These are phyloP conservation scores for Xenus cinereus DNA, from an alignment of 2,113 vertebrate species.

Conservation along the genomic window DNA sequence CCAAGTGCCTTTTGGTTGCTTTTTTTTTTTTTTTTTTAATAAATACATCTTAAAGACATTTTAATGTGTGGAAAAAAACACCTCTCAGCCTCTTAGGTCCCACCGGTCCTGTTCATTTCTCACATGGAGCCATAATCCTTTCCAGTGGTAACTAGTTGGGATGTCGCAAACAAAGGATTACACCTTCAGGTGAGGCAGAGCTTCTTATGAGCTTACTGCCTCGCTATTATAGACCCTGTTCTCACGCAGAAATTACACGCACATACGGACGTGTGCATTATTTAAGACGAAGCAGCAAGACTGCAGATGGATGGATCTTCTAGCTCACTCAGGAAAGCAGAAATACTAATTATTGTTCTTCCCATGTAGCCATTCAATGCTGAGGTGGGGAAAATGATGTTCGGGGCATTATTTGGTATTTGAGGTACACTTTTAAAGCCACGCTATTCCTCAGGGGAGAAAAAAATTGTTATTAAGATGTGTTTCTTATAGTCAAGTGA, in stretches of 20 bases:
- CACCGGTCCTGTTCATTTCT: not conserved
- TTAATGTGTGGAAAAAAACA: not conserved
- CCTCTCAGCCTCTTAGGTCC: not conserved
- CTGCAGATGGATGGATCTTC: not conserved
- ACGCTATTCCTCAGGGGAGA: not conserved
- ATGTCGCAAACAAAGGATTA: constrained; percentile 43
- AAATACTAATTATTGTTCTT: not conserved
- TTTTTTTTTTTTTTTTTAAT: not conserved
- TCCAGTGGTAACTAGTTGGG: not conserved
- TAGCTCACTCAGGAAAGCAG: not conserved
- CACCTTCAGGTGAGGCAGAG: constrained; percentile 25
- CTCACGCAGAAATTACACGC: not conserved
- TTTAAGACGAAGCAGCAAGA: not conserved
- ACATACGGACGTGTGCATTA: not conserved
- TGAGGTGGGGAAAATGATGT: not conserved
- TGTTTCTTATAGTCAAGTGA: not conserved
- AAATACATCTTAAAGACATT: not conserved
- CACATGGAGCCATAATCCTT: constrained; percentile 34
- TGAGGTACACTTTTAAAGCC: not conserved
- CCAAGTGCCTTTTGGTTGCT: not conserved
- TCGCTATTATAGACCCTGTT: not conserved
- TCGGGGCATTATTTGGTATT: not conserved
- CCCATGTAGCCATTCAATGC: not conserved
- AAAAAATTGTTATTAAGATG: not conserved
- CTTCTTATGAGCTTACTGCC: constrained; percentile 9